Conservation (phyloP, 2,888 invertebrate genomes). For the Lasiommata megera region DNA sequence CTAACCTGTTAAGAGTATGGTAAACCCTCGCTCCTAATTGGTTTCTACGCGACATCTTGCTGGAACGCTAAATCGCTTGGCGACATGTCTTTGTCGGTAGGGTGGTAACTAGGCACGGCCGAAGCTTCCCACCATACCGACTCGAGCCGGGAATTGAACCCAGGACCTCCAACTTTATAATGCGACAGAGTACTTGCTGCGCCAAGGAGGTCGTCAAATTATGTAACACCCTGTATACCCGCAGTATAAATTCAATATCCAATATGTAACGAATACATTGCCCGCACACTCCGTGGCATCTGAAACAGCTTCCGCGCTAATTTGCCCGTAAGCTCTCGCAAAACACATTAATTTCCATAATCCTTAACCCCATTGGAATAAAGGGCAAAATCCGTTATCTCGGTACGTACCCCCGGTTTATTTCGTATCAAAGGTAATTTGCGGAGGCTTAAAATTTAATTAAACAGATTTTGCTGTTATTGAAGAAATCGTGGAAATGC, state of each 20-base stretch:
- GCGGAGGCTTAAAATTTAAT: conserved; percentile 26
- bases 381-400: background rate
- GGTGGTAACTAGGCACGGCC: too few relatives aligned
- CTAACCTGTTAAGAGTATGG: too few relatives aligned
- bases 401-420: background rate
- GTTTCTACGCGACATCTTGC: too few relatives aligned
- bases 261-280: conserved; percentile 5
- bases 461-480: conserved; percentile 22
- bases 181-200: too few relatives aligned
- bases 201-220: too few relatives aligned
- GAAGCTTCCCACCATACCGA: too few relatives aligned
- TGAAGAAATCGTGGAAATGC: conserved; percentile 14
- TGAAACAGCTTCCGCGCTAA: conserved; percentile 3
- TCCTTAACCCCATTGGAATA: background rate
- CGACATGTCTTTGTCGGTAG: too few relatives aligned
- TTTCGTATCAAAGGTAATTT: conserved; percentile 11
- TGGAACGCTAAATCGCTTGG: too few relatives aligned
- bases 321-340: conserved; percentile 7
- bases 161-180: too few relatives aligned
- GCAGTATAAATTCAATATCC: conserved; percentile 1
- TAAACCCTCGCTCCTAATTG: too few relatives aligned
- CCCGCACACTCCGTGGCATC: background rate
- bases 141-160: too few relatives aligned
- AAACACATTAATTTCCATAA: background rate
- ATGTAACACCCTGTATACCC: background rate